phyloP scores from a whole-genome alignment of 2,888 invertebrate species.

The Buathra laborator region DNA sequence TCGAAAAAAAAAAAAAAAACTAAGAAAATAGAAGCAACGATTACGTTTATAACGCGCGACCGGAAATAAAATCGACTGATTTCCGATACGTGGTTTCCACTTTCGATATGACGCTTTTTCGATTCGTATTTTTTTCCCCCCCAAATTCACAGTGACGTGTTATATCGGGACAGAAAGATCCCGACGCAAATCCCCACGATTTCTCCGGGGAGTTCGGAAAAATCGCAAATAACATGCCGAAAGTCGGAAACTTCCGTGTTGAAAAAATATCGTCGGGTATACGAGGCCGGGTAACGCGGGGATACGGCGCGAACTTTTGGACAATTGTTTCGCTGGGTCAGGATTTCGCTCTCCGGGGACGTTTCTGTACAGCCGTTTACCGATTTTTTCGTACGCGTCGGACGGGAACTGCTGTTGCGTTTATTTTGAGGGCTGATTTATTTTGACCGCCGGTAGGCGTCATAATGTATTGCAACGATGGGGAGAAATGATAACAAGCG shows the following conservation, averaged over 20 bases:
- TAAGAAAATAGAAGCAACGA: slow-evolving; percentile 24
- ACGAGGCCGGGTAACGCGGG: background rate
- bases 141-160: slow-evolving; percentile 78
- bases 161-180: slow-evolving; percentile 56
- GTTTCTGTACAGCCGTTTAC: slow-evolving; percentile 72
- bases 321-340: slow-evolving; percentile 64
- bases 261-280: slow-evolving; percentile 74
- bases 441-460: too few relatives aligned
- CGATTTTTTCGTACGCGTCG: slow-evolving; percentile 70
- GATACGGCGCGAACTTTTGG: slow-evolving; percentile 24
- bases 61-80: slow-evolving; percentile 35
- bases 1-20: slow-evolving; percentile 2
- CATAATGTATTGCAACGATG: too few relatives aligned
- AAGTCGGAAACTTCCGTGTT: slow-evolving; percentile 67
- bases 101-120: slow-evolving; percentile 71
- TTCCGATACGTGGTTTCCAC: slow-evolving; percentile 40
- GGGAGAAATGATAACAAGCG: too few relatives aligned
- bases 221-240: slow-evolving; percentile 81
- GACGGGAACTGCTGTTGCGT: background rate
- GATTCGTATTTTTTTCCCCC: slow-evolving; percentile 58
- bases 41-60: slow-evolving; percentile 18
- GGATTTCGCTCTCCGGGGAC: slow-evolving; percentile 71
- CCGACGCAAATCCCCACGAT: slow-evolving; percentile 81
- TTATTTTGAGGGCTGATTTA: background rate
- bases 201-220: slow-evolving; percentile 81